phyloP scores from a whole-genome alignment of 2,888 invertebrate genomes.

The Patella caerulea region DNA sequence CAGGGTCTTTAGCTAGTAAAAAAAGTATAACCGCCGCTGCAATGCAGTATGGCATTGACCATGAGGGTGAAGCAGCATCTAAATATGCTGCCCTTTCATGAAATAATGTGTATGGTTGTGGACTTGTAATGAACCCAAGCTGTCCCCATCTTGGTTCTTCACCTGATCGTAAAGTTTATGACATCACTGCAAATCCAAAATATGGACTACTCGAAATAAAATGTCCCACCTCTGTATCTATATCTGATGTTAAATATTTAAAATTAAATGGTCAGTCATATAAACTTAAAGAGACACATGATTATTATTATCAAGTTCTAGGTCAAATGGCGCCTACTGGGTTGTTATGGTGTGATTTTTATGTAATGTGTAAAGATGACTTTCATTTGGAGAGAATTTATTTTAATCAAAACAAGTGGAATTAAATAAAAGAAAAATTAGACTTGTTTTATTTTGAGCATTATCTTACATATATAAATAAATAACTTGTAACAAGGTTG shows the following conservation, averaged over 20 bases:
- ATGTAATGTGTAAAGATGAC: slow-evolving; percentile 7
- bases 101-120: no score
- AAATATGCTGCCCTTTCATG: no score
- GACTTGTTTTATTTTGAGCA: slow-evolving; percentile 14
- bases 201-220: slow-evolving; percentile 11
- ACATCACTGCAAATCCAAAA: not conserved
- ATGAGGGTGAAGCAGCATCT: no score
- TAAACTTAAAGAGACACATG: slow-evolving; percentile 3
- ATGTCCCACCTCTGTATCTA: not conserved
- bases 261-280: not conserved
- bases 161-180: slow-evolving; percentile 9
- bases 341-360: slow-evolving; percentile 11
- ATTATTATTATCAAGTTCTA: slow-evolving; percentile 12
- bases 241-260: not conserved
- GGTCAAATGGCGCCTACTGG: slow-evolving; percentile 13
- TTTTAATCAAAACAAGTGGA: not conserved
- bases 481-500: no score
- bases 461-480: not conserved
- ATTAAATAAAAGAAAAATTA: slow-evolving; percentile 10
- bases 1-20: not conserved
- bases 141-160: not conserved
- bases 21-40: no score
- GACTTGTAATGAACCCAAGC: no score
- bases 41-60: no score
- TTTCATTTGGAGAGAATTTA: slow-evolving; percentile 10